Evolutionary conservation across 2,113 vertebrate species (phyloP), one percentile per base, ranked within the genome.

Genomic region (Dermatemys mawii): DNA sequence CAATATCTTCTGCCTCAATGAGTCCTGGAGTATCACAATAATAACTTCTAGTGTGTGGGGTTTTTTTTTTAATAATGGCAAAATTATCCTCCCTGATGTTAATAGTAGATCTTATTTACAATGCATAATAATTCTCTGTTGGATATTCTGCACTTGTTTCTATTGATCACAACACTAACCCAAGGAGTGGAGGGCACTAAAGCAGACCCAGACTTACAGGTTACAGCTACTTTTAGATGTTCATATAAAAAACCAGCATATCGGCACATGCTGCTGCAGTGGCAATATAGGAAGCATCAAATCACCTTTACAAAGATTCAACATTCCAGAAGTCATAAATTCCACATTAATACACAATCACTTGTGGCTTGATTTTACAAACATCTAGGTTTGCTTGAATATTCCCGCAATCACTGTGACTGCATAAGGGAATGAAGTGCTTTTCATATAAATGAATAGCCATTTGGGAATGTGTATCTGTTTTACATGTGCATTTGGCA

Each of bases 191-290:
- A 26, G 41, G 38, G 11, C 38, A 73, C 26, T 73, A 26, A 73
- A 73, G 38, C 38, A 73, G 8, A 67, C 70, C 70, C 38, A 73
- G 10, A 9, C 10, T 73, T 44, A 73, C 67, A 90, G 92, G 84
- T 60, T 35, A 60, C 84, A 93, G 86, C 38, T 41, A 83, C 41
- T 81, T 96, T 78, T 88, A 78, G 83, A 49, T 86, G 51, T 26
- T 67, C 84, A 21, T 67, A 83, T 78, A 75, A 96, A 13, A 60
- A 96, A 94, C 93, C 48, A 93, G 82, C 86, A 94, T 53, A 82
- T 87, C 53, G 83, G 22, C 19, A 4, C 70, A 84, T 84, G 63
- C 55, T 90, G 93, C 55, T 3, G 1, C 50, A 8, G 38, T 81
- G 91, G 51, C 24, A 75, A 70, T 35, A 8, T 5, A 81, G 90